Evolutionary conservation across 2,797 vertebrate species (phyloP).

Genomic region (Sarcophilus harrisii): DNA sequence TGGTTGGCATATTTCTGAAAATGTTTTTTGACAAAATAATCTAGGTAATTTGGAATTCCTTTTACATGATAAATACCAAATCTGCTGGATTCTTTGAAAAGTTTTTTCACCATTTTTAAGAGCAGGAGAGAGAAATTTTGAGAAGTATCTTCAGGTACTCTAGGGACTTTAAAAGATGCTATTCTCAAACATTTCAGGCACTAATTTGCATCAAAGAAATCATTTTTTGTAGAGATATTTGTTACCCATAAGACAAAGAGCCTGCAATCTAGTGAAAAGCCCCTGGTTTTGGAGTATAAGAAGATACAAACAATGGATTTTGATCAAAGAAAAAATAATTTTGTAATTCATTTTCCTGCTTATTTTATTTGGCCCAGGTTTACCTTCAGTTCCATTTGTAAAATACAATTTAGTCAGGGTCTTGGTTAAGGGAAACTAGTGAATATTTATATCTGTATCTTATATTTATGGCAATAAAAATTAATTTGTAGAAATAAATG

Average conservation of each 20-base stretch:
- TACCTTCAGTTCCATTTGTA: not conserved
- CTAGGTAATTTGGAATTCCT: not conserved
- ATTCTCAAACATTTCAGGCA: not conserved
- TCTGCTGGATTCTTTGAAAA: not conserved
- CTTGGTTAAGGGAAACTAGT: not conserved
- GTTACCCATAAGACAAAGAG: not conserved
- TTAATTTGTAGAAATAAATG: constrained; percentile 21
- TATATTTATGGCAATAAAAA: not conserved
- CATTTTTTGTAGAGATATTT: not conserved
- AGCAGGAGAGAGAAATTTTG: not conserved
- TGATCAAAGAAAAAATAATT: not conserved
- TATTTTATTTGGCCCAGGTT: not conserved
- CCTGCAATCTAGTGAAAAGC: not conserved
- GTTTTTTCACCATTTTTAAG: not conserved
- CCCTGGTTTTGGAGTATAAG: not conserved
- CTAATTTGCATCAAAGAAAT: not conserved
- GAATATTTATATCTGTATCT: not conserved
- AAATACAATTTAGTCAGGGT: not conserved
- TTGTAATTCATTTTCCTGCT: not conserved
- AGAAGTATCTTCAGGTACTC: not conserved
- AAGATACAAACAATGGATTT: not conserved
- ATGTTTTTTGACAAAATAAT: constrained; percentile 9
- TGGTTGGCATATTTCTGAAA: not conserved
- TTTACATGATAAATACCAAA: not conserved
- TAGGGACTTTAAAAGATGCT: not conserved